Percentiles rank a stretch among this genome's conserved stretches.
phyloP scores from a whole-genome alignment of 2,888 invertebrate species.

The Trachelus troglodyta region DNA sequence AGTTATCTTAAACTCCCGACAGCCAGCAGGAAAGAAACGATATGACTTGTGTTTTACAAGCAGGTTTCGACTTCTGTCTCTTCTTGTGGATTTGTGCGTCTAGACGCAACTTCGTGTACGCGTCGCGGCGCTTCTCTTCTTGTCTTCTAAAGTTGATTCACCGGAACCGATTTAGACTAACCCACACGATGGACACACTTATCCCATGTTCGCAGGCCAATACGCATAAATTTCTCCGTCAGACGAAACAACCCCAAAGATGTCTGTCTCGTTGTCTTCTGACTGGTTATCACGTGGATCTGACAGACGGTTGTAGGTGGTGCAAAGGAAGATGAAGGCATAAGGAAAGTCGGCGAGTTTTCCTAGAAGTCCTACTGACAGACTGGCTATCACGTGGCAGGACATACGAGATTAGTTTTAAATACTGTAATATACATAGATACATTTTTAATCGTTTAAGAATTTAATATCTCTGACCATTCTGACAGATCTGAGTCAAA shows the following conservation, averaged over 20 bases:
- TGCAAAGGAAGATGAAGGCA: not conserved
- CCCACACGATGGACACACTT: constrained; percentile 53
- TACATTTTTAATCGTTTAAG: not conserved
- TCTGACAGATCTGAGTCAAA: not conserved
- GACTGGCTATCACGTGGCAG: not conserved
- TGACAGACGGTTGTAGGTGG: not conserved
- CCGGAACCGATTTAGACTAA: constrained; percentile 56
- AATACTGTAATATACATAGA: not conserved
- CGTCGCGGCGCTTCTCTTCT: constrained; percentile 31
- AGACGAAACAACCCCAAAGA: constrained; percentile 47
- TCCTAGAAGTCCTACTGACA: not conserved
- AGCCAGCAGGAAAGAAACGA: constrained; percentile 1
- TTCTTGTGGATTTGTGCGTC: constrained; percentile 55
- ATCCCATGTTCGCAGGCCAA: constrained; percentile 40
- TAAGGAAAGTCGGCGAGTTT: not conserved
- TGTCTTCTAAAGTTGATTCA: constrained; percentile 52
- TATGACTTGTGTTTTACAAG: constrained; percentile 2
- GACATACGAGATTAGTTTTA: not conserved
- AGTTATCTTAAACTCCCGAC: not conserved
- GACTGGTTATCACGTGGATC: not conserved
- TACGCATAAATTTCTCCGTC: constrained; percentile 53
- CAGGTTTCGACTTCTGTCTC: constrained; percentile 27
- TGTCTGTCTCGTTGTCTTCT: not conserved
- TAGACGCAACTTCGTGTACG: constrained; percentile 47
- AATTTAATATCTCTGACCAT: not conserved